Evolutionary conservation across 2,888 invertebrate species (phyloP), one percentile per base, ranked within the genome.

Genomic region (Monochamus alternatus): DNA sequence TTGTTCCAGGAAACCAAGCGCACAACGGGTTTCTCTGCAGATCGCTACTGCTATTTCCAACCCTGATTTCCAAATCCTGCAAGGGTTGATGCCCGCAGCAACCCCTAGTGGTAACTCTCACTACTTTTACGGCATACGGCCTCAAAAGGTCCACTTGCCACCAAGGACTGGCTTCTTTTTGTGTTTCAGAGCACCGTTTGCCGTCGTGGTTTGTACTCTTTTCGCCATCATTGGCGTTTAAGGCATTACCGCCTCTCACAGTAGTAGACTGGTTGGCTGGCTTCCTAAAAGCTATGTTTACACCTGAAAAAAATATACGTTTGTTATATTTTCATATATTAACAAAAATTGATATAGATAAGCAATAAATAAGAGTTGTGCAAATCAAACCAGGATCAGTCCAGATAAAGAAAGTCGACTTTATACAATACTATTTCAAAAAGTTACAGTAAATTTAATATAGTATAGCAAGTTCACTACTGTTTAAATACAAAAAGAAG

Each of bases 1-100:
- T 93, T 7, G 96, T 96, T 75, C 97, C 97, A 3, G 97, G 97
- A 88, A 96, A 96, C 97, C 97, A 97, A 38, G 97, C 96, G 87
- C 97, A 97, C 0, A 97, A 90, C 14, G 97, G 96, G 89, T 97
- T 97, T 76, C 96, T 91, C 87, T 97, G 96, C 67, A 97, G 89
- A 84, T 96, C 95, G 0, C 92, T 92, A 85, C 96, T 97, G 88
- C 96, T 96, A 88, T 97, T 97, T 30, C 97, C 97, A n/a, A 96
- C 96, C 72, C 96, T 91, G 78, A 96, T 96, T 90, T 97, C 97
- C 72, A 97, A 90, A 87, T 97, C 97, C 88, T 96, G 96, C 12
- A 97, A 90, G 2, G 96, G 96, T 85, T 96, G 96, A 86, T 96
- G 96, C 75, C 96, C 96, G 84, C 95, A 95, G 83, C 95, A 95